Percentiles rank a stretch among this genome's conserved stretches.
These are phyloP conservation scores for Melieria omissa DNA, from an alignment of 2,888 invertebrate genomes.

Conservation along the genomic window DNA sequence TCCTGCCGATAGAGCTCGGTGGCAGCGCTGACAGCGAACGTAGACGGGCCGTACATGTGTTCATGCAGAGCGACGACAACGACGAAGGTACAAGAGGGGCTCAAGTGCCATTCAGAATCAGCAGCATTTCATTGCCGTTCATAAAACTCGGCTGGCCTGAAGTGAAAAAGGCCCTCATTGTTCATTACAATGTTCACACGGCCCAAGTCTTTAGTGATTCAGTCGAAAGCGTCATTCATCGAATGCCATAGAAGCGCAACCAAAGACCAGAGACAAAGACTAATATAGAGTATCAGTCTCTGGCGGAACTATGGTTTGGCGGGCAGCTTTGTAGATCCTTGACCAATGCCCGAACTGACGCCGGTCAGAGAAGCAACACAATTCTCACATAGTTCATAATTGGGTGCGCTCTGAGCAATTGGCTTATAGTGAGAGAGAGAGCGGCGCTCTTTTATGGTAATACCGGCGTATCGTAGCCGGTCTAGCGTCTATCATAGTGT, in stretches of 20 bases:
- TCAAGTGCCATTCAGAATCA: slow-evolving; percentile 66
- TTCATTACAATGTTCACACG: slow-evolving; percentile 72
- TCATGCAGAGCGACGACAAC: neutral
- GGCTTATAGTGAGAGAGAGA: too few relatives aligned
- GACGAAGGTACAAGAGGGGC: slow-evolving; percentile 50
- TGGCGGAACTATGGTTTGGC: slow-evolving; percentile 49
- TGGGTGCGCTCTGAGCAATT: too few relatives aligned
- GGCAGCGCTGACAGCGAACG: slow-evolving; percentile 61
- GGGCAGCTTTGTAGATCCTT: slow-evolving; percentile 60
- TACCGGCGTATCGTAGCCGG: too few relatives aligned
- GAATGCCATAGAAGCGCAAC: slow-evolving; percentile 69
- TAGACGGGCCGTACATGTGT: slow-evolving; percentile 57
- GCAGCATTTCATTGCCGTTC: slow-evolving; percentile 48
- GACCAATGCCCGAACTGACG: slow-evolving; percentile 73
- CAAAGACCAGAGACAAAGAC: too few relatives aligned
- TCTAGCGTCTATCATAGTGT: too few relatives aligned
- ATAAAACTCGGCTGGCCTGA: slow-evolving; percentile 47
- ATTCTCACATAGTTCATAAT: slow-evolving; percentile 68
- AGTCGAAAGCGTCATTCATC: slow-evolving; percentile 69
- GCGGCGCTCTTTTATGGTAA: too few relatives aligned
- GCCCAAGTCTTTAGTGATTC: slow-evolving; percentile 68
- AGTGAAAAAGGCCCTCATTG: slow-evolving; percentile 66
- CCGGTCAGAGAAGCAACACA: slow-evolving; percentile 75
- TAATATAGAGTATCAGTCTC: slow-evolving; percentile 67
- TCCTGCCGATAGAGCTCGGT: slow-evolving; percentile 63